Conservation (phyloP, 1,140 invertebrate species). For the Cyphomyrmex costatus region DNA sequence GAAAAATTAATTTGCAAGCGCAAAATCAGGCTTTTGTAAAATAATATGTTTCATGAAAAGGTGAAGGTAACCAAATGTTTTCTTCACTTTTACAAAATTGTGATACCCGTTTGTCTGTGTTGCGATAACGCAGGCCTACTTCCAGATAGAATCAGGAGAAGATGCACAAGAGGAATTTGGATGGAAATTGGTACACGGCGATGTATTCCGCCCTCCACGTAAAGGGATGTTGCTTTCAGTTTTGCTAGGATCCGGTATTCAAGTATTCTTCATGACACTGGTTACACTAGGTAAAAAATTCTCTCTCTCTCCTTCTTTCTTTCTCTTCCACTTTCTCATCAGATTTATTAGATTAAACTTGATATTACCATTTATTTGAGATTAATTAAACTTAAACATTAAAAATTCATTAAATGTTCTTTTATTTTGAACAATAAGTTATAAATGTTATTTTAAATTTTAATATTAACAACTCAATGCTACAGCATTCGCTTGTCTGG, state of each 20-base stretch:
- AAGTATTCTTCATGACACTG: slow-evolving; percentile 92
- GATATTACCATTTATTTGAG: background rate
- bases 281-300: slow-evolving; percentile 88
- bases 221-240: slow-evolving; percentile 98
- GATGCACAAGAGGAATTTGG: slow-evolving; percentile 99
- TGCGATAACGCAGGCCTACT: slow-evolving; percentile 84
- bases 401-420: background rate
- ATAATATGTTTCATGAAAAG: slow-evolving; percentile 54
- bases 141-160: slow-evolving; percentile 96
- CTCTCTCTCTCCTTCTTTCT: background rate
- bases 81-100: slow-evolving; percentile 73
- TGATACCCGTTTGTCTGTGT: slow-evolving; percentile 79
- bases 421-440: background rate
- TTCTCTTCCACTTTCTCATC: background rate
- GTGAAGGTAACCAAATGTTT: slow-evolving; percentile 35
- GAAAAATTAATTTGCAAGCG: background rate
- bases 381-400: slow-evolving; percentile 32
- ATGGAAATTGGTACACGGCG: slow-evolving; percentile 99
- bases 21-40: slow-evolving; percentile 5
- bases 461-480: slow-evolving; percentile 44
- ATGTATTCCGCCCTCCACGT: slow-evolving; percentile 97
- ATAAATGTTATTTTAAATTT: slow-evolving; percentile 21
- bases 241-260: slow-evolving; percentile 97
- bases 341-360: background rate
- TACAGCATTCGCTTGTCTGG: slow-evolving; percentile 97